These are phyloP conservation scores for Uloborus diversus DNA, from an alignment of 1,140 invertebrate genomes.

Conservation along the genomic window DNA sequence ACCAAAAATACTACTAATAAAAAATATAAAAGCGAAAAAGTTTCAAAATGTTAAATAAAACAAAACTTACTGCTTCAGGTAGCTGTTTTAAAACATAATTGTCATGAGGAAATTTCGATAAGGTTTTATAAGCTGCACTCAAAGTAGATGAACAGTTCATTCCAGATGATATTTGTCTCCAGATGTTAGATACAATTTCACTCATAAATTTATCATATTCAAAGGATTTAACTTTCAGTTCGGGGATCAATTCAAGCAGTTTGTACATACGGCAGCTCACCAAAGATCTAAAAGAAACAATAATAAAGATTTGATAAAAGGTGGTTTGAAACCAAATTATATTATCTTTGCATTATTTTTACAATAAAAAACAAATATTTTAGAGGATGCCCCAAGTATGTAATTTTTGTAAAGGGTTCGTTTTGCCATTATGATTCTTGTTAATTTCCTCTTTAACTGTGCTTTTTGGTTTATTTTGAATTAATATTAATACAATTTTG, in stretches of 20 bases:
- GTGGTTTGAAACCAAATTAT: not conserved
- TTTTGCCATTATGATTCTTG: no score
- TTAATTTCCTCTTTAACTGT: no score
- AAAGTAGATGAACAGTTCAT: not conserved
- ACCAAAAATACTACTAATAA: not conserved
- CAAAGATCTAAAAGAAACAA: slow-evolving; percentile 6
- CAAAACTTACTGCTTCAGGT: slow-evolving; percentile 32
- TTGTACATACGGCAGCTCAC: slow-evolving; percentile 27
- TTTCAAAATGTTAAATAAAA: not conserved
- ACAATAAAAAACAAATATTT: no score
- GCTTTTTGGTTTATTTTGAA: no score
- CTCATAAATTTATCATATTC: slow-evolving; percentile 52
- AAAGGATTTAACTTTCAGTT: slow-evolving; percentile 30
- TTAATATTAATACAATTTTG: no score
- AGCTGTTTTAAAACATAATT: slow-evolving; percentile 38
- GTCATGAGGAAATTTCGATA: slow-evolving; percentile 33
- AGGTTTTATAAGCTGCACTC: slow-evolving; percentile 31
- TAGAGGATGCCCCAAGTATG: no score
- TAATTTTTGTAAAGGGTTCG: no score
- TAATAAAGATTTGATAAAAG: no score
- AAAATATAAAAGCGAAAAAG: no score
- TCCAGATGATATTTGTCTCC: slow-evolving; percentile 23
- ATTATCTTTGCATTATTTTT: no score
- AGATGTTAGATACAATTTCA: slow-evolving; percentile 20
- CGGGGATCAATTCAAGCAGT: slow-evolving; percentile 33